These are phyloP conservation scores for Pipistrellus nathusii DNA, from an alignment of 2,797 vertebrate species.

Conservation along the genomic window DNA sequence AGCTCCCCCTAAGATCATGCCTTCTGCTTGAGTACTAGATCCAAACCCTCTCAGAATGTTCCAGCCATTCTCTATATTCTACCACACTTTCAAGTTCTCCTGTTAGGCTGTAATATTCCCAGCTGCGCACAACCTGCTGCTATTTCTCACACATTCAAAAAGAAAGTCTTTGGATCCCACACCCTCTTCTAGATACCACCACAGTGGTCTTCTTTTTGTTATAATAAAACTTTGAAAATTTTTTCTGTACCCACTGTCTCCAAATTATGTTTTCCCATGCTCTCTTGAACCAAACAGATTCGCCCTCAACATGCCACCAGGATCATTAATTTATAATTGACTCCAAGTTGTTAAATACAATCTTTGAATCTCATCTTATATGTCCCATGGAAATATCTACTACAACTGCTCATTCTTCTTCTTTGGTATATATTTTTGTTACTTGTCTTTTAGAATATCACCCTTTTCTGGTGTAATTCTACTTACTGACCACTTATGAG, in stretches of 20 bases:
- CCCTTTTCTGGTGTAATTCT: neutral
- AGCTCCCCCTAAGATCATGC: neutral
- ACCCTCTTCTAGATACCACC: neutral
- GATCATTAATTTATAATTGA: neutral
- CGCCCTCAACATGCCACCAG: neutral
- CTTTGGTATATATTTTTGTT: neutral
- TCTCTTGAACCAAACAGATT: neutral
- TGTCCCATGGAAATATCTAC: neutral
- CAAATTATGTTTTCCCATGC: neutral
- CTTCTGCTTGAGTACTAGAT: neutral
- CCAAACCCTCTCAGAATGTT: neutral
- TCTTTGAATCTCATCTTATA: neutral
- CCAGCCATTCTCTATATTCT: neutral
- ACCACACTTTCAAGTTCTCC: neutral
- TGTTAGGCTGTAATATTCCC: neutral
- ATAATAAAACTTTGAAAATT: neutral
- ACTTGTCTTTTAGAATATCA: neutral
- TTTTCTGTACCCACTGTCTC: neutral
- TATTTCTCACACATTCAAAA: neutral
- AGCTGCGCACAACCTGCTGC: too few species aligned
- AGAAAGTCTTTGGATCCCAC: neutral
- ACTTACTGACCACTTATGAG: too few species aligned
- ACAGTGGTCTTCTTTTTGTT: neutral
- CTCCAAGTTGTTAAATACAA: neutral
- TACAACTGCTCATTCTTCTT: neutral